phyloP scores from a whole-genome alignment of 2,888 invertebrate genomes.

The Lomographa bimaculata region DNA sequence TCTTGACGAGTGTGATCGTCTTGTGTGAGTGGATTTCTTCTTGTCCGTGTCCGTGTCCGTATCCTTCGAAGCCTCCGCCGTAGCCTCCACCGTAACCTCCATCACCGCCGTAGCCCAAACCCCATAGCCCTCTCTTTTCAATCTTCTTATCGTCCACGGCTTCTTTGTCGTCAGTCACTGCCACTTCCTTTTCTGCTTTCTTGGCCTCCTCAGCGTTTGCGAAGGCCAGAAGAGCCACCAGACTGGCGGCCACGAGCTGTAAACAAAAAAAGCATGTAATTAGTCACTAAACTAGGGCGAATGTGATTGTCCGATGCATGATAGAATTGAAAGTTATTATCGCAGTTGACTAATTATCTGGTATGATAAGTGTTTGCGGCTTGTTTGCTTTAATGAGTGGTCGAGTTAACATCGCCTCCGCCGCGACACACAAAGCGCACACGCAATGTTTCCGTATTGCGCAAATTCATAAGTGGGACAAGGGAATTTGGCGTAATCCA shows the following conservation, averaged over 20 bases:
- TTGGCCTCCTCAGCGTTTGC: conserved; percentile 84
- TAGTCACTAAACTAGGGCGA: conserved; percentile 35
- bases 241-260: conserved; percentile 84
- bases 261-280: conserved; percentile 39
- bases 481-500: conserved; percentile 41
- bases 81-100: conserved; percentile 48
- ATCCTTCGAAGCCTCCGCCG: conserved; percentile 39
- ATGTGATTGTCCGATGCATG: conserved; percentile 40
- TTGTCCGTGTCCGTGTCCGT: conserved; percentile 53
- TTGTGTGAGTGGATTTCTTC: conserved; percentile 86
- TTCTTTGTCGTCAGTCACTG: conserved; percentile 81
- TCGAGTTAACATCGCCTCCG: conserved; percentile 46
- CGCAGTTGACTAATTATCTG: conserved; percentile 52
- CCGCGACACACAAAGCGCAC: conserved; percentile 46
- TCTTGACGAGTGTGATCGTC: conserved; percentile 89
- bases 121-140: conserved; percentile 89
- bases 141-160: conserved; percentile 86
- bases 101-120: conserved; percentile 79
- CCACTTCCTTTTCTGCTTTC: conserved; percentile 83
- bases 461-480: conserved; percentile 50
- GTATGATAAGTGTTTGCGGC: conserved; percentile 44
- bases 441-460: conserved; percentile 64
- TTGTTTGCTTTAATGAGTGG: conserved; percentile 48
- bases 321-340: conserved; percentile 50
- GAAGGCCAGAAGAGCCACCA: conserved; percentile 85